phyloP scores from a whole-genome alignment of 2,797 vertebrate genomes.

The Holocentrus rufus region DNA sequence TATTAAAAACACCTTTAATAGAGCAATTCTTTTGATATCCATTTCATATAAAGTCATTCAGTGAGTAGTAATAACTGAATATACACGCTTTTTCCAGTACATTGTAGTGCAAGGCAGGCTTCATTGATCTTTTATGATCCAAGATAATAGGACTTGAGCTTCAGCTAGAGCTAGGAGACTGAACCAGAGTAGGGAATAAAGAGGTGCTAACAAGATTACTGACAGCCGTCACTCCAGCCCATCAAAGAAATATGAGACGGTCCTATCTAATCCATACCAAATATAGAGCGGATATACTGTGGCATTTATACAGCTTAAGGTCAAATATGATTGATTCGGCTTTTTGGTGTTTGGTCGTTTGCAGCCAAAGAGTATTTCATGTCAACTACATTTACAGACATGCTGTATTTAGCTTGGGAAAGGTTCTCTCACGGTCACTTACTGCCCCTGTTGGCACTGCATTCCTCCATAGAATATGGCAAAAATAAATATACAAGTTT shows the following conservation, averaged over 20 bases:
- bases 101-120: constrained; percentile 28
- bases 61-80: constrained; percentile 44
- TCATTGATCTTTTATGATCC: constrained; percentile 29
- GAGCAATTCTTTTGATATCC: constrained; percentile 62
- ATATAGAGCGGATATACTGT: constrained; percentile 14
- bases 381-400: constrained; percentile 27
- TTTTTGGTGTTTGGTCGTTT: constrained; percentile 27
- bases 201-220: constrained; percentile 31
- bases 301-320: constrained; percentile 30
- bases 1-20: constrained; percentile 80
- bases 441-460: constrained; percentile 7
- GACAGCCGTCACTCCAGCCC: neutral
- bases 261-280: neutral
- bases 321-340: constrained; percentile 25
- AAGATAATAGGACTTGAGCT: constrained; percentile 22
- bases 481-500: constrained; percentile 54
- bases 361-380: constrained; percentile 20
- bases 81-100: constrained; percentile 42
- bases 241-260: neutral
- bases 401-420: constrained; percentile 39
- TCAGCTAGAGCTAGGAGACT: constrained; percentile 9
- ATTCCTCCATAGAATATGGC: constrained; percentile 32
- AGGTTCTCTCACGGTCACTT: constrained; percentile 5
- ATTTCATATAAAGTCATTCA: constrained; percentile 68
- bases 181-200: constrained; percentile 22